These are phyloP conservation scores for Cheirogaleus medius DNA, from an alignment of 2,113 vertebrate genomes.

Conservation along the genomic window DNA sequence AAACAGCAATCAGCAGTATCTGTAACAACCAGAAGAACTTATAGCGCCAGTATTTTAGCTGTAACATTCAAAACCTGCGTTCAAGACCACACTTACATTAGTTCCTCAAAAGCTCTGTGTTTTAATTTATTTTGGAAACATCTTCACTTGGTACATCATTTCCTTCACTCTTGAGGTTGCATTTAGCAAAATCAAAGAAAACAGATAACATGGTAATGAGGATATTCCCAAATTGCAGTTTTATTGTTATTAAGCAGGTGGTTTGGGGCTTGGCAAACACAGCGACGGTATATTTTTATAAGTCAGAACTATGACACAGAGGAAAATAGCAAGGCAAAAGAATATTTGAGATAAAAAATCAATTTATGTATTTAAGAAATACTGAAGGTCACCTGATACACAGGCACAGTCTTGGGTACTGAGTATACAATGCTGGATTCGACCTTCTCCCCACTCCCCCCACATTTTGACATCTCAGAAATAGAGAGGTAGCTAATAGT, in stretches of 20 bases:
- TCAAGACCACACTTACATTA: neutral
- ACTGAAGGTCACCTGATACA: neutral
- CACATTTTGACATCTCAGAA: neutral
- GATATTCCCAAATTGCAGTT: neutral
- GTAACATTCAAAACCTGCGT: neutral
- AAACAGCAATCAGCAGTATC: neutral
- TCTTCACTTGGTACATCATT: neutral
- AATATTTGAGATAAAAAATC: neutral
- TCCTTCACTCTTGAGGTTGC: neutral
- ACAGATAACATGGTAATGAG: neutral
- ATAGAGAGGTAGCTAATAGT: neutral
- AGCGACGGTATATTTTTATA: neutral
- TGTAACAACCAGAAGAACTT: slow-evolving; percentile 35
- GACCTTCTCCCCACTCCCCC: too few species aligned
- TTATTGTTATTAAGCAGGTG: neutral
- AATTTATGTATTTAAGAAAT: neutral
- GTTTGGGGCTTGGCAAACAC: neutral
- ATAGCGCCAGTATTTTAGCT: slow-evolving; percentile 21
- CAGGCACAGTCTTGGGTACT: neutral
- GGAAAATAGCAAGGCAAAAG: neutral
- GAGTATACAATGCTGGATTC: neutral
- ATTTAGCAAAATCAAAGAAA: slow-evolving; percentile 35
- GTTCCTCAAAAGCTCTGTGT: neutral
- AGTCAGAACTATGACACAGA: neutral
- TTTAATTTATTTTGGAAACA: slow-evolving; percentile 1